Base-by-base conservation (phyloP, 2,888 invertebrate species). In the Callosobruchus maculatus region DNA sequence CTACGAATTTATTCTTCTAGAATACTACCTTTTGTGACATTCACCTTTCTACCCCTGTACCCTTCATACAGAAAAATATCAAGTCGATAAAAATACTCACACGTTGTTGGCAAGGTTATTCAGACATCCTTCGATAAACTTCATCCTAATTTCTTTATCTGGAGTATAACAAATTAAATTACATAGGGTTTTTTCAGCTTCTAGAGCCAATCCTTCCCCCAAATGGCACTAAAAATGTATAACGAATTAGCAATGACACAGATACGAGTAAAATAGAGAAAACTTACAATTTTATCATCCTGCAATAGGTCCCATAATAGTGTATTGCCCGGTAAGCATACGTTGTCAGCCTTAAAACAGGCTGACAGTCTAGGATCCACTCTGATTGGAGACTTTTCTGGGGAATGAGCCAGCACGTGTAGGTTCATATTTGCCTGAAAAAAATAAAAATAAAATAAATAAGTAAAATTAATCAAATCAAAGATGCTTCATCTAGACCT, bases 101-200 rank as follows among this genome's bases (percentile, higher is more conserved):
- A 92, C 92, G 87, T 97, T 96, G 80, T 92, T 92, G 20, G 95
- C 93, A 76, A 97, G 89, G 87, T 97, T 97, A 82, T 96, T 94
- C 70, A 97, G 89, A 83, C 97, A 97, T 9, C 97, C 97, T 86
- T 97, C 97, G 78, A 98, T 97, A 83, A 98, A 98, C 87, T 97
- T 97, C 88, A 96, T 96, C 74, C 96, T 90, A 78, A 97, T 95
- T 77, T 94, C 91, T 79, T 95, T 93, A 86, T 97, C 97, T 0
- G 95, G 95, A 82, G 95, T 96, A 83, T 95, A 97, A 84, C 97
- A 97, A 0, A 98, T 89, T 22, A 97, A 88, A 80, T 95, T 95
- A 81, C 95, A 96, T 0, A 98, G 88, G 0, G 96, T 95, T 83
- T 97, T 97, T 86, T 98, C 97, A 0, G 97, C 97, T 88, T 97